Percentiles rank a stretch among this genome's conserved stretches.
Conservation (phyloP, 2,113 vertebrate species). For the Ascaphus truei region DNA sequence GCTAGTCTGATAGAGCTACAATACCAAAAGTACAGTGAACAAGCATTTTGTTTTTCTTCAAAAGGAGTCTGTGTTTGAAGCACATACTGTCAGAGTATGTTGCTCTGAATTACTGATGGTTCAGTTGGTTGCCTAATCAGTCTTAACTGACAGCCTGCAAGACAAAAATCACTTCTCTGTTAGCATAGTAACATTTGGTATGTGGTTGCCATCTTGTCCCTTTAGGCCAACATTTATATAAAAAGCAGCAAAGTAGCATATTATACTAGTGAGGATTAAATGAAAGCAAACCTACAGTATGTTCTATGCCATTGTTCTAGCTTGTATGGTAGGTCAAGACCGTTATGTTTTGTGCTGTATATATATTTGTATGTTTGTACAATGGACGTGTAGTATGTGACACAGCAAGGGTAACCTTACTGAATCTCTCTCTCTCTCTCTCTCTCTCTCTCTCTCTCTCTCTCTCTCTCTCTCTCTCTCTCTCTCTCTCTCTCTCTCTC, state of each 20-base stretch:
- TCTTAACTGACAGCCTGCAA: constrained; percentile 36
- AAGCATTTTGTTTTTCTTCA: constrained; percentile 18
- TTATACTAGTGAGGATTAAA: not conserved
- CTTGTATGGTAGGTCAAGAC: not conserved
- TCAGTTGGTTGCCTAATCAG: constrained; percentile 31
- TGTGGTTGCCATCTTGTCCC: constrained; percentile 16
- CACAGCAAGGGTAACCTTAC: too few relatives aligned
- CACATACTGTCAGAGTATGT: constrained; percentile 34
- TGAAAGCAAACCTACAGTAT: constrained; percentile 8
- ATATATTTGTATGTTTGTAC: too few relatives aligned
- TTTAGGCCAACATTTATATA: constrained; percentile 13
- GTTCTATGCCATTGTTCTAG: not conserved
- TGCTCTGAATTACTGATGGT: constrained; percentile 31
- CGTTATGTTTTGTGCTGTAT: too few relatives aligned
- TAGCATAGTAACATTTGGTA: constrained; percentile 32
- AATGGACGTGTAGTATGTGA: too few relatives aligned
- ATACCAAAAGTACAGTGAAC: constrained; percentile 12
- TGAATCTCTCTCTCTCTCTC: too few relatives aligned
- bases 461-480: too few relatives aligned
- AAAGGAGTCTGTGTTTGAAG: constrained; percentile 17
- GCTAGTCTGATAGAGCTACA: constrained; percentile 9
- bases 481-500: too few relatives aligned
- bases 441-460: too few relatives aligned
- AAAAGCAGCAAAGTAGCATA: not conserved
- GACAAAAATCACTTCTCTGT: constrained; percentile 30